Base-by-base conservation (phyloP, 2,113 vertebrate genomes). In the Amphiprion ocellaris region DNA sequence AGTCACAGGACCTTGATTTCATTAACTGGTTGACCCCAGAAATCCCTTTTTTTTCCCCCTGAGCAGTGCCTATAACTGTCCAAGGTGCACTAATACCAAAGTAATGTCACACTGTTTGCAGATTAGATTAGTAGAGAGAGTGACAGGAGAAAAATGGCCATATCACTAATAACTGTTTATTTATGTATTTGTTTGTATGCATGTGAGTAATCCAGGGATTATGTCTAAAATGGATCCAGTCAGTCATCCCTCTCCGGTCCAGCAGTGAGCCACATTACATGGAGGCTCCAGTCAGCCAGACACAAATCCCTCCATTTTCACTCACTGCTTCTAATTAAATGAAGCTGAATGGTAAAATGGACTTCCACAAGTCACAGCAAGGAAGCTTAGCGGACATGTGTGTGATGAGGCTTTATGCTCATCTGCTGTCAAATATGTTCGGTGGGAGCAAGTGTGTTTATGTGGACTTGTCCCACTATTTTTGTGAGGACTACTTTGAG, bases 271-370 rank as follows among this genome's bases (percentile, higher is more conserved):
- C 69, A 80, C 77, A 91, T 89, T 86, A 90, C 86, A 88, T 56
- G 59, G 84, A 64, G 63, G 39, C 59, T 89, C 68, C 59, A 58
- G 79, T 83, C 84, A 85, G 85, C 88, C 76, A 77, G 49, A 81
- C 78, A 46, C 58, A 90, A 92, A 91, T 91, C 90, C 89, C 74
- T 83, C 75, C 82, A 74, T 81, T 84, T 86, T 90, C 77, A 87
- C 81, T 90, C 41, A 7, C 69, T 86, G 88, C 81, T 80, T 93
- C 87, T 92, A 92, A 94, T 94, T 92, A 89, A 93, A 92, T 87
- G 82, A 88, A 87, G 88, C 81, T 85, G 86, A 79, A 80, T 79
- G 80, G 70, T 33, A 87, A 89, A 86, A 89, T 90, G 26, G 79
- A 86, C 77, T 91, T 81, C 44, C 68, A 21, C 28, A 73, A 85